Evolutionary conservation across 1,140 invertebrate species (phyloP).

Genomic region (Belonocnema kinseyi): DNA sequence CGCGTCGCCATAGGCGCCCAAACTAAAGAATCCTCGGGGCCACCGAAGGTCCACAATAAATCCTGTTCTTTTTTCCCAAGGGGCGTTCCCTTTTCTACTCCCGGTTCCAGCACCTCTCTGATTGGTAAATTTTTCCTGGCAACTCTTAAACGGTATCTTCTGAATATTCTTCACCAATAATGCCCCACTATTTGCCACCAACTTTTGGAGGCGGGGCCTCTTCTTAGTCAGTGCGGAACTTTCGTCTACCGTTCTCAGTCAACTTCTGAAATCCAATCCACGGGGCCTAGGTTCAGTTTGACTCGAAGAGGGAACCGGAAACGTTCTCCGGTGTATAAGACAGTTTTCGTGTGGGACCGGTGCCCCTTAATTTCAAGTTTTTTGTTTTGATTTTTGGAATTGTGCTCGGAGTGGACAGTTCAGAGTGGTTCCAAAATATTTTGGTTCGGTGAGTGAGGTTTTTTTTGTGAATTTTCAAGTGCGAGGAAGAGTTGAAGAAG

Average conservation of each 20-base stretch:
- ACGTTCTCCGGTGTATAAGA: no score
- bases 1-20: no score
- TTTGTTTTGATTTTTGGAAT: background rate
- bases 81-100: background rate
- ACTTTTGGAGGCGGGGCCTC: constrained; percentile 56
- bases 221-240: constrained; percentile 51
- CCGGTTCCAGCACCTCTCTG: background rate
- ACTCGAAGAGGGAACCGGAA: no score
- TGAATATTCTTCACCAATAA: background rate
- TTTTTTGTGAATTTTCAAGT: background rate
- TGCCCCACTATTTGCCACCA: constrained; percentile 37
- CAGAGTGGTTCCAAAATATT: background rate
- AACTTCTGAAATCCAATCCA: constrained; percentile 50
- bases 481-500: background rate
- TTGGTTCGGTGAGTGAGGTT: constrained; percentile 5
- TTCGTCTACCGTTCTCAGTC: constrained; percentile 51
- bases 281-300: constrained; percentile 20
- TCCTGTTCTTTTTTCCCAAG: background rate
- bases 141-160: background rate
- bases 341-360: no score
- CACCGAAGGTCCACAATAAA: no score
- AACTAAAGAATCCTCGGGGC: background rate
- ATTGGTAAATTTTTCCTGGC: background rate
- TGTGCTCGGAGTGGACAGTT: background rate
- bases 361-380: no score